Base-by-base conservation (phyloP, 53 echinoderm and acorn worm genomes). In the Actinopyga echinites region DNA sequence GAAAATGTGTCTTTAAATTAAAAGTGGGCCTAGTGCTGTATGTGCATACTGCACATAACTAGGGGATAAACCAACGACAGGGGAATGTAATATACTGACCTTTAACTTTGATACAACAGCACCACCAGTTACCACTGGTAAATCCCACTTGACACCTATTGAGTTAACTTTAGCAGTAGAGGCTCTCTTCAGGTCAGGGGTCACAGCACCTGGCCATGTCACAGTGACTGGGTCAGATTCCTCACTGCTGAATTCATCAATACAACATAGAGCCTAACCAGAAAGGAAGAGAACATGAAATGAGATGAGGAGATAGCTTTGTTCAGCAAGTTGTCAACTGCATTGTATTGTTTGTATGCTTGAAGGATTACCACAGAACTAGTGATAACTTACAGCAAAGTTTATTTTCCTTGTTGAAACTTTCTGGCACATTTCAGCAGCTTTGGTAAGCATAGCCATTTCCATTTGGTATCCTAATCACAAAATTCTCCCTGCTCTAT, bases 171-270 rank as follows among this genome's bases (percentile, higher is more conserved):
- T 95, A 4, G 74, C 64, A 26, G 89, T 95, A 17, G 93, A 67
- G 37, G 77, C 56, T 3, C 95, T 74, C 30, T 86, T 86, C 10
- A 91, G 65, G 55, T 89, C 83, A 32, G 95, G 95, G n/a, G 91
- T 83, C 21, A 91, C 15, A n/a, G 85, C 91, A 61, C 95, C 95
- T 66, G 95, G 95, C 93, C 95, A 95, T 69, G 83, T 89, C 35
- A 91, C 79, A 20, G 74, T 12, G 20, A 93, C 56, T 54, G 95
- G 91, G 34, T 93, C 85, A 56, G 91, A 95, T 12, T 56, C 64
- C 31, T 86, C 58, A 83, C 95, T 95, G 85, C 91, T 57, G 12
- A 95, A 71, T 20, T 91, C 80, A 32, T 79, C 56, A 25, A 89
- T 79, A 65, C 80, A 88, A 67, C 93, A 91, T 23, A 91, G 69